A percentile compares a stretch with the other conserved stretches of the same genome.
phyloP scores from a whole-genome alignment of 2,797 vertebrate species.

The Labroides dimidiatus region DNA sequence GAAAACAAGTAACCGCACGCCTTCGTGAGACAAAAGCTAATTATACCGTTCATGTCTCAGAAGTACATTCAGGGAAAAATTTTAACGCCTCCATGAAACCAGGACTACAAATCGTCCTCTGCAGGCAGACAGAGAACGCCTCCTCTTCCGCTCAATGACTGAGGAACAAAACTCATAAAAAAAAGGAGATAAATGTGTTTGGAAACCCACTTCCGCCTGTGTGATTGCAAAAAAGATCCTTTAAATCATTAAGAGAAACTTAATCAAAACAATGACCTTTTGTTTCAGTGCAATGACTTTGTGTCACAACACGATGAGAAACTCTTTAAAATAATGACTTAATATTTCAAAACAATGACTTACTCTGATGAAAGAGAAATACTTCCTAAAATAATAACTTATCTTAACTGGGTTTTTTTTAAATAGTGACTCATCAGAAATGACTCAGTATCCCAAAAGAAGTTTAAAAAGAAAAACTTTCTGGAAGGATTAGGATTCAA shows the following conservation, averaged over 20 bases:
- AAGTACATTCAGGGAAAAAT: constrained; percentile 48
- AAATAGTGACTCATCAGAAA: too few species aligned
- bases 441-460: too few species aligned
- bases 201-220: not conserved
- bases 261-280: not conserved
- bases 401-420: too few species aligned
- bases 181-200: not conserved
- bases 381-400: not conserved
- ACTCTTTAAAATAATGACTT: not conserved
- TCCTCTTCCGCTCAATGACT: constrained; percentile 17
- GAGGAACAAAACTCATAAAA: constrained; percentile 21
- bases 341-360: not conserved
- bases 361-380: not conserved
- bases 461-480: too few species aligned
- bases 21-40: constrained; percentile 62
- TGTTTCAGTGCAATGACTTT: not conserved
- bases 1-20: constrained; percentile 72
- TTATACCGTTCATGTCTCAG: constrained; percentile 52
- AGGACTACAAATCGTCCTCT: constrained; percentile 44
- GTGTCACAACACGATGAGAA: not conserved
- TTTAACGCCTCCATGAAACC: constrained; percentile 43
- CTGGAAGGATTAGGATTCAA: too few species aligned
- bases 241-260: not conserved
- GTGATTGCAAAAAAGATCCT: not conserved
- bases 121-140: constrained; percentile 33